These are phyloP conservation scores for Entomyzon cyanotis DNA, from an alignment of 2,113 vertebrate genomes.

Conservation along the genomic window DNA sequence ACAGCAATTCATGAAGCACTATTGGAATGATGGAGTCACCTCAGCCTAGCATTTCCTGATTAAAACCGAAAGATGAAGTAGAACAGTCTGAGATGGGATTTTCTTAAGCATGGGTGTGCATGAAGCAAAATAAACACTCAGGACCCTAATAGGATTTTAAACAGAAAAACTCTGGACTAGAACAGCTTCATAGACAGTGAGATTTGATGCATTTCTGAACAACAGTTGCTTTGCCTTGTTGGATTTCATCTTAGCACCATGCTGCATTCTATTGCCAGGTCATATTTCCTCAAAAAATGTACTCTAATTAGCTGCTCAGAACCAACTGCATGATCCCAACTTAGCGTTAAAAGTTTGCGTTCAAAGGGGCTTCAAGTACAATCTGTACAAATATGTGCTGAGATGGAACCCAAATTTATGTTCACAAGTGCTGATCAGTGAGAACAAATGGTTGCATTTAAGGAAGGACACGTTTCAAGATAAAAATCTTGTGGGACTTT, in stretches of 20 bases:
- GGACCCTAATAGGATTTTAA: neutral
- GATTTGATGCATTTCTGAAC: neutral
- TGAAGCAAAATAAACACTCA: neutral
- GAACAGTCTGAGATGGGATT: neutral
- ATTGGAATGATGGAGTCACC: neutral
- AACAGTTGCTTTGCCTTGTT: neutral
- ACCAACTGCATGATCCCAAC: neutral
- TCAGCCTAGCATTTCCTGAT: neutral
- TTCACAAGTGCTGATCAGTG: neutral
- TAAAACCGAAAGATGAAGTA: neutral
- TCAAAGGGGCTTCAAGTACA: neutral
- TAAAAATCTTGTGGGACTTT: neutral
- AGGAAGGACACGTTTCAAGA: neutral
- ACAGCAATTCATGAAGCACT: neutral
- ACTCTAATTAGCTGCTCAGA: neutral
- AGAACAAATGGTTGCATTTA: neutral
- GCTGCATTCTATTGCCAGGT: neutral
- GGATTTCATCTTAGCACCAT: fast-evolving
- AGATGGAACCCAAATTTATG: neutral
- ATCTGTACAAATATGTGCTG: neutral
- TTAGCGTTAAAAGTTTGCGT: neutral
- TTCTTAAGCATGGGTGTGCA: neutral
- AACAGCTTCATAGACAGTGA: neutral
- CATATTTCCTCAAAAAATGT: neutral
- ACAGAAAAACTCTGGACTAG: neutral